These are phyloP conservation scores for Alouatta palliata DNA, from an alignment of 2,113 vertebrate genomes.

Conservation along the genomic window DNA sequence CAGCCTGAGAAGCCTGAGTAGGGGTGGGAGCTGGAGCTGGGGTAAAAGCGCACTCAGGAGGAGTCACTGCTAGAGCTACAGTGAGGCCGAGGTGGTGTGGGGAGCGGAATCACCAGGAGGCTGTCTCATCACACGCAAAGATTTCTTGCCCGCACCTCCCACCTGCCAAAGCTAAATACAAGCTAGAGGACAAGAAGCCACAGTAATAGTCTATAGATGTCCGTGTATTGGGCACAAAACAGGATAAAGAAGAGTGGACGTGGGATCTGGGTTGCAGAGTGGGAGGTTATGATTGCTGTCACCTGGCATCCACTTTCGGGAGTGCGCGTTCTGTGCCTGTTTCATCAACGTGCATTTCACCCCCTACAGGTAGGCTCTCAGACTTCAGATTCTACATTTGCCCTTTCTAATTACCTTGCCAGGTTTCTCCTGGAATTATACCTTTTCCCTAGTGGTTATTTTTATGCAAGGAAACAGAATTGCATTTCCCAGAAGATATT, in stretches of 20 bases:
- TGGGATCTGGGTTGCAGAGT: fast-evolving
- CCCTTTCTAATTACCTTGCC: not conserved
- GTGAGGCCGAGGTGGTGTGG: too few species aligned
- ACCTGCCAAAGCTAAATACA: not conserved
- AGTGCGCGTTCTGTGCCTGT: fast-evolving
- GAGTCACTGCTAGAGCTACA: not conserved
- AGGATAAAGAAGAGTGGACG: not conserved
- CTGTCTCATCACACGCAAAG: not conserved
- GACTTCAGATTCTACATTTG: not conserved
- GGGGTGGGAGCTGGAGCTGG: not conserved
- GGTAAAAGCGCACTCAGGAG: fast-evolving
- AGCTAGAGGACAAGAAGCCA: not conserved
- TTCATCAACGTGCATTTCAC: fast-evolving
- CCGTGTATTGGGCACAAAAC: not conserved
- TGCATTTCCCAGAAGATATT: slow-evolving; percentile 26
- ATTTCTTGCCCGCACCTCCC: not conserved
- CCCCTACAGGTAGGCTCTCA: fast-evolving
- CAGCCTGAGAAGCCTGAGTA: not conserved
- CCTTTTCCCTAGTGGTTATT: not conserved
- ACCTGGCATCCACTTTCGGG: not conserved
- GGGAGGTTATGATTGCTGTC: fast-evolving
- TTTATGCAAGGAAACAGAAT: slow-evolving; percentile 50
- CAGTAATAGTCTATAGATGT: not conserved
- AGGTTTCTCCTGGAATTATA: slow-evolving; percentile 26
- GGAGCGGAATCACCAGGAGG: not conserved